These are phyloP conservation scores for Phortica okadai DNA, from an alignment of 2,888 invertebrate genomes.

Conservation along the genomic window DNA sequence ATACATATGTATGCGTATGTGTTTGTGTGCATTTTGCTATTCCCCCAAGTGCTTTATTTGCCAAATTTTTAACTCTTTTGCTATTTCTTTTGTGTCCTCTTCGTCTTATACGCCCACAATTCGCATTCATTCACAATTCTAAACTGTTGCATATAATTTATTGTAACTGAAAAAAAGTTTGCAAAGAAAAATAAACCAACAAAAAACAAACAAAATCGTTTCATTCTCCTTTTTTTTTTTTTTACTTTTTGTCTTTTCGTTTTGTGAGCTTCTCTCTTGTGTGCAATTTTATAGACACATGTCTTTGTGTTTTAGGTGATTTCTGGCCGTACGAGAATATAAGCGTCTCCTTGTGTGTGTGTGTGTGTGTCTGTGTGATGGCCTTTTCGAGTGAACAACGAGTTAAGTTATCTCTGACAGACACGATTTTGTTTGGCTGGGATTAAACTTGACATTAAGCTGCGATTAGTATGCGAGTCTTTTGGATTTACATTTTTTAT, in stretches of 20 bases:
- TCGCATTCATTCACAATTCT: constrained; percentile 39
- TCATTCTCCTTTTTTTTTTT: constrained; percentile 8
- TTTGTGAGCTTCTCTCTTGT: constrained; percentile 59
- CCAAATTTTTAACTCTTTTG: constrained; percentile 64
- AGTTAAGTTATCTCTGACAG: constrained; percentile 18
- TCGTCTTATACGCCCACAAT: constrained; percentile 16
- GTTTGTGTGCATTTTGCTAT: constrained; percentile 55
- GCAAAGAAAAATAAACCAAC: constrained; percentile 34
- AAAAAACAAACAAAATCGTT: constrained; percentile 34
- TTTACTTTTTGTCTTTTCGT: neutral
- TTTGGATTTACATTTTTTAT: constrained; percentile 31
- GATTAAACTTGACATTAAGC: constrained; percentile 65
- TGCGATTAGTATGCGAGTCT: constrained; percentile 58
- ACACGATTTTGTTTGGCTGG: constrained; percentile 44
- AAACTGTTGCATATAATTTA: constrained; percentile 70
- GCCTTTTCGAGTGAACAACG: constrained; percentile 8
- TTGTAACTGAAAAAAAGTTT: constrained; percentile 64
- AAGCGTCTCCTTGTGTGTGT: constrained; percentile 19
- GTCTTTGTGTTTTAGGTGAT: constrained; percentile 9
- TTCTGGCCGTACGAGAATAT: neutral
- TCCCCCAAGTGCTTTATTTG: constrained; percentile 70
- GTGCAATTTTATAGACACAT: constrained; percentile 59
- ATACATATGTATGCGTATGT: constrained; percentile 15
- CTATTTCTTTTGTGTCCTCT: constrained; percentile 37
- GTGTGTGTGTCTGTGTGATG: constrained; percentile 29